phyloP scores from a whole-genome alignment of 2,113 vertebrate genomes.

The Podiceps cristatus region DNA sequence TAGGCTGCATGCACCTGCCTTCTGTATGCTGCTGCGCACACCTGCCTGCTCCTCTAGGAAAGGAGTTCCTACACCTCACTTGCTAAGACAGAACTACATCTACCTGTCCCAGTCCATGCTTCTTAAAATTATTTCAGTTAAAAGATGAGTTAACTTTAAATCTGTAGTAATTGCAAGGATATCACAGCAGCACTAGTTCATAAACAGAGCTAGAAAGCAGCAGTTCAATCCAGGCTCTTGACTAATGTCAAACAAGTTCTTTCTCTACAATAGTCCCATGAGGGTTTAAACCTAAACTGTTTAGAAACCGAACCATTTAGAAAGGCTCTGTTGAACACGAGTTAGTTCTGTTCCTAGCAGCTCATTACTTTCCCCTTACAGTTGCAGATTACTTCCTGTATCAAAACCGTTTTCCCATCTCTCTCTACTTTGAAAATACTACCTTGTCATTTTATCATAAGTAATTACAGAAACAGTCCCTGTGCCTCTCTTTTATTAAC shows the following conservation, averaged over 20 bases:
- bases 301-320: conserved; percentile 5
- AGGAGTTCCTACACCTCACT: background rate
- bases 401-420: background rate
- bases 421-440: background rate
- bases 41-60: background rate
- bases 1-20: background rate
- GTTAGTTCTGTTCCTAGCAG: conserved; percentile 4
- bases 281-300: conserved; percentile 7
- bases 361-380: background rate
- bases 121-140: background rate
- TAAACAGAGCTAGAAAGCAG: background rate
- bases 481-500: conserved; percentile 2
- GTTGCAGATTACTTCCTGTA: background rate
- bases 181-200: background rate
- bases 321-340: background rate
- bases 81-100: background rate
- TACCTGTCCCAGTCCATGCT: background rate
- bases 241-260: background rate
- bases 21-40: background rate
- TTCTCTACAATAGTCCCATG: background rate
- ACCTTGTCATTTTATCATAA: background rate
- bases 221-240: background rate
- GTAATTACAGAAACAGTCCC: conserved; percentile 13
- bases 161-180: background rate
- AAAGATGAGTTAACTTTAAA: background rate